Evolutionary conservation across 2,797 vertebrate species (phyloP).

Genomic region (Phrynocephalus guinanensis): DNA sequence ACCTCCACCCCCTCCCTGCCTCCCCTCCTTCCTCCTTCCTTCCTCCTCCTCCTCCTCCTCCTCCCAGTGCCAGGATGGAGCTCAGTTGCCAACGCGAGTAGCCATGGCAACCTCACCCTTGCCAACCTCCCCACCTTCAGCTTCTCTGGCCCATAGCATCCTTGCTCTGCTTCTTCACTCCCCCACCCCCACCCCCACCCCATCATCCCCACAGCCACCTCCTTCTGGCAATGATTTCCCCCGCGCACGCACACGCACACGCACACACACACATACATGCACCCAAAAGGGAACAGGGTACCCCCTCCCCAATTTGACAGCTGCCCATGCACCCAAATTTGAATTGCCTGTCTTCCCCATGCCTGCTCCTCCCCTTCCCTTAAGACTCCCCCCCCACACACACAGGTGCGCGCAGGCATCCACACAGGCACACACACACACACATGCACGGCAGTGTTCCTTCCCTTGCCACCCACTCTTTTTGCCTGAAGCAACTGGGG

Average conservation of each 20-base stretch:
- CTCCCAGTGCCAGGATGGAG: constrained; percentile 73
- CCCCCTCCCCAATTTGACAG: too few species aligned
- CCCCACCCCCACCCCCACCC: constrained; percentile 20
- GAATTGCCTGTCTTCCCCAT: not conserved
- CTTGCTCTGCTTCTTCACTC: constrained; percentile 49
- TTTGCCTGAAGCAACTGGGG: not conserved
- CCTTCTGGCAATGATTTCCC: not conserved
- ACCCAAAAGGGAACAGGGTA: not conserved
- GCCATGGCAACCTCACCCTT: constrained; percentile 78
- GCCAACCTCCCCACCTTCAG: constrained; percentile 76
- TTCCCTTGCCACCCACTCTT: constrained; percentile 11
- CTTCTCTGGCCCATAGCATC: constrained; percentile 61
- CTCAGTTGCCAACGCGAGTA: constrained; percentile 72
- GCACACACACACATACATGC: not conserved
- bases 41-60: constrained; percentile 72
- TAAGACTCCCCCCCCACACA: not conserved
- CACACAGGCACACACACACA: too few species aligned
- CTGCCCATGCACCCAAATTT: not conserved
- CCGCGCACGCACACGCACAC: not conserved
- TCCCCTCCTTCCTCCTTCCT: not conserved
- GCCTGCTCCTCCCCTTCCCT: not conserved
- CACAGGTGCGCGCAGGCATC: too few species aligned
- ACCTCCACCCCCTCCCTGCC: not conserved
- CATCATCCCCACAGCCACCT: constrained; percentile 53
- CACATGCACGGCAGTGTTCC: too few species aligned